These are phyloP conservation scores for Bombus pascuorum DNA, from an alignment of 1,140 invertebrate species.

Conservation along the genomic window DNA sequence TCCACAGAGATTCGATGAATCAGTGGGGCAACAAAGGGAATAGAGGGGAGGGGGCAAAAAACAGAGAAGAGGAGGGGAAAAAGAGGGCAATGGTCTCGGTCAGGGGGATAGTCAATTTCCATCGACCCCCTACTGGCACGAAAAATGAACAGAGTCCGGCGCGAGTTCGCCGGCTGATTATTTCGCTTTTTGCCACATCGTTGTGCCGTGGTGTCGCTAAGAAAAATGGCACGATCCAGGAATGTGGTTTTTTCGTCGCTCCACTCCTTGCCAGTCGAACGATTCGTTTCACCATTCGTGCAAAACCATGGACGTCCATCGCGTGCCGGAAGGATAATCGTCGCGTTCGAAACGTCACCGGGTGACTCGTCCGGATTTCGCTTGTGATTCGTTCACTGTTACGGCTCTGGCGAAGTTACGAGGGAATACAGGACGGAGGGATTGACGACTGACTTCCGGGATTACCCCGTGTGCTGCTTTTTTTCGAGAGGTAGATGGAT, in stretches of 20 bases:
- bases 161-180: constrained; percentile 52
- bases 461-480: neutral
- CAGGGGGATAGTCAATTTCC: constrained; percentile 58
- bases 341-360: constrained; percentile 15
- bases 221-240: constrained; percentile 62
- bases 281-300: constrained; percentile 56
- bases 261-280: constrained; percentile 9
- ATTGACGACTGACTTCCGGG: constrained; percentile 35
- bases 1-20: constrained; percentile 56
- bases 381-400: neutral
- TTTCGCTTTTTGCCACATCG: constrained; percentile 59
- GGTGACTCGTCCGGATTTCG: neutral
- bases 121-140: constrained; percentile 52
- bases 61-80: constrained; percentile 17
- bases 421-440: neutral
- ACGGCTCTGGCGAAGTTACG: neutral
- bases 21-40: constrained; percentile 33
- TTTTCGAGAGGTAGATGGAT: neutral
- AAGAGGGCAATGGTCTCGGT: constrained; percentile 44
- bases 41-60: neutral
- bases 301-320: constrained; percentile 49
- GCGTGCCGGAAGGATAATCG: constrained; percentile 62
- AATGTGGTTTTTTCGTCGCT: constrained; percentile 57
- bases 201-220: constrained; percentile 20
- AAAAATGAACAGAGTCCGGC: constrained; percentile 58